These are phyloP conservation scores for Alethe castanea DNA, from an alignment of 2,113 vertebrate species.

Conservation along the genomic window DNA sequence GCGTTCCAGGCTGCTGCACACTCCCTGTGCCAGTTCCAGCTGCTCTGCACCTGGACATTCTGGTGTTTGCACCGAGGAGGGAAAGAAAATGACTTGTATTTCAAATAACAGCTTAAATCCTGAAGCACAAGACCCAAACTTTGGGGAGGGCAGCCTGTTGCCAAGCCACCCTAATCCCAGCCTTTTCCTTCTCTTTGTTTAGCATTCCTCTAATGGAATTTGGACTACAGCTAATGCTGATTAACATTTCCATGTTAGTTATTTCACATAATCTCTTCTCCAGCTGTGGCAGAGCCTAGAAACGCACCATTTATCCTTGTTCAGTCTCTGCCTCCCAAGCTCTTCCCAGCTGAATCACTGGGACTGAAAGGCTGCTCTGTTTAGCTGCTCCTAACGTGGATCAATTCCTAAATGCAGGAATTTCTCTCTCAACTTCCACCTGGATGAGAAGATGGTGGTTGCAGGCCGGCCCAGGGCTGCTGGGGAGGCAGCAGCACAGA, in stretches of 20 bases:
- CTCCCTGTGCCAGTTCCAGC: accelerated
- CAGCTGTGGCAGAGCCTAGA: background rate
- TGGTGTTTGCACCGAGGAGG: accelerated
- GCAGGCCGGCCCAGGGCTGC: background rate
- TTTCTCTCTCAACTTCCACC: background rate
- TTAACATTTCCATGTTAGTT: background rate
- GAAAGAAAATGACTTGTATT: background rate
- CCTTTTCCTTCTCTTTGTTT: background rate
- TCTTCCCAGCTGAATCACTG: background rate
- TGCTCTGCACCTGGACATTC: background rate
- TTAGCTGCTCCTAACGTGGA: background rate
- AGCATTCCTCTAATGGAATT: background rate
- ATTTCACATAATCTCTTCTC: background rate
- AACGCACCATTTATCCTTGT: background rate
- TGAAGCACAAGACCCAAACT: background rate
- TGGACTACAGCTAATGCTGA: background rate
- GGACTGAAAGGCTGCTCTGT: background rate
- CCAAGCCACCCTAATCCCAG: background rate
- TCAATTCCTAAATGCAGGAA: background rate
- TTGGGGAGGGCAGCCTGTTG: background rate
- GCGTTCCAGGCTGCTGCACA: background rate
- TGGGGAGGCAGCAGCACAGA: background rate
- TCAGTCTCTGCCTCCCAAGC: background rate
- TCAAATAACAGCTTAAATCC: background rate
- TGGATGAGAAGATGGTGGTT: background rate